Conservation (phyloP, 2,797 vertebrate genomes). For the Crax fasciolata region DNA sequence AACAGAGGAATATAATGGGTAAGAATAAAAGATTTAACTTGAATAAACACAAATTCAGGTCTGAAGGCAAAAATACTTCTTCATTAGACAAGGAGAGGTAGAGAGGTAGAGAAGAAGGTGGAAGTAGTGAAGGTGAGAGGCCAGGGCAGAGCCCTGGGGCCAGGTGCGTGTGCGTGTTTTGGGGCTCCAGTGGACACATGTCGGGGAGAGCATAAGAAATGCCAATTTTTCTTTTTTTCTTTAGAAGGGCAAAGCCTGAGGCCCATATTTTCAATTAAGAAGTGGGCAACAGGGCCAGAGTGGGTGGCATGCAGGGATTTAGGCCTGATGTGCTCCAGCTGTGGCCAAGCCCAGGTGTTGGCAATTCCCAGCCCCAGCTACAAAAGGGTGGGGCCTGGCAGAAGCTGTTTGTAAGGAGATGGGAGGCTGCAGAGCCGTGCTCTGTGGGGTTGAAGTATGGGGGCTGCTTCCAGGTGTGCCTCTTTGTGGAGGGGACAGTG, state of each 20-base stretch:
- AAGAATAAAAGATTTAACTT: conserved; percentile 27
- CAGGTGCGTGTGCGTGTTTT: neutral
- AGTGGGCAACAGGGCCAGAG: neutral
- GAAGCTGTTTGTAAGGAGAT: rapidly evolving
- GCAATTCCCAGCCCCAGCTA: neutral
- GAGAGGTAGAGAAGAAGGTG: neutral
- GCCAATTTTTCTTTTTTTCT: rapidly evolving
- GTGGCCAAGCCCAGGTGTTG: neutral
- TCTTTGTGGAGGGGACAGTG: rapidly evolving
- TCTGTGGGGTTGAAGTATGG: rapidly evolving
- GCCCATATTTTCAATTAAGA: neutral
- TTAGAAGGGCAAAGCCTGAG: neutral
- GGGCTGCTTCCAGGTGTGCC: rapidly evolving
- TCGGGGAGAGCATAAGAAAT: rapidly evolving
- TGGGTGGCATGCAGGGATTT: neutral
- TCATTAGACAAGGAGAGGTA: neutral
- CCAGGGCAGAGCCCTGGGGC: neutral
- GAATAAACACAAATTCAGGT: conserved; percentile 6
- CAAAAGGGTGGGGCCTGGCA: no score
- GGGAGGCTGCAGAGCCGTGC: rapidly evolving
- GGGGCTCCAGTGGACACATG: rapidly evolving
- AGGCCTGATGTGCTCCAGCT: neutral
- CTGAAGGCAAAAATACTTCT: neutral
- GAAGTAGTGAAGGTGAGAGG: neutral
- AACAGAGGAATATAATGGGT: conserved; percentile 39